A percentile compares a stretch with the other conserved stretches of the same genome.
Conservation (phyloP, 2,113 vertebrate species). For the Octodon degus region DNA sequence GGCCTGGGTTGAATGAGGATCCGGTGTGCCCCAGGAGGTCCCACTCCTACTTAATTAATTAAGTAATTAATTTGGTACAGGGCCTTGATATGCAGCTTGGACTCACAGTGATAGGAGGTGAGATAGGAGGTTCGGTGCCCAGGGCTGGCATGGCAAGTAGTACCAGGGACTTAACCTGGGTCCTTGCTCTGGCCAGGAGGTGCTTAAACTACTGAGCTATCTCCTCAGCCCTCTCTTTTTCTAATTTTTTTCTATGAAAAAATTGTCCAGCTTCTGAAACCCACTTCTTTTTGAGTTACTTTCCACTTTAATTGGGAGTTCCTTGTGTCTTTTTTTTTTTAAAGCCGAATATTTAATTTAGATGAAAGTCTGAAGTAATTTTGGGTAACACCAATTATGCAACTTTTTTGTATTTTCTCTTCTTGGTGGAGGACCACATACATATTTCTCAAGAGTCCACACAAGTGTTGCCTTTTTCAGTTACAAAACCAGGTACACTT, state of each 20-base stretch:
- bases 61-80: no score
- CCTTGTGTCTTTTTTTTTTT: not conserved
- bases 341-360: slow-evolving; percentile 22
- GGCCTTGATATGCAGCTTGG: no score
- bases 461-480: not conserved
- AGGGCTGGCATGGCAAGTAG: no score
- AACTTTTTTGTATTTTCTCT: slow-evolving; percentile 15
- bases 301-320: slow-evolving; percentile 60
- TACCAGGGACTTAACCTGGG: no score
- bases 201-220: no score
- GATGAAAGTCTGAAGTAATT: slow-evolving; percentile 25
- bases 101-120: no score
- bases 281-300: slow-evolving; percentile 37
- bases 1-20: no score
- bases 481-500: not conserved
- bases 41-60: no score
- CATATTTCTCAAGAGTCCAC: not conserved
- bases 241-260: not conserved
- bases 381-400: slow-evolving; percentile 25
- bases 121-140: no score
- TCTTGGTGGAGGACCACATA: not conserved
- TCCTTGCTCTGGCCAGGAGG: no score
- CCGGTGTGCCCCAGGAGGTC: no score
- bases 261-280: not conserved
- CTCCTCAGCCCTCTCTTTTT: no score